A percentile compares a stretch with the other conserved stretches of the same genome.
Evolutionary conservation across 1,140 invertebrate species (phyloP).

Genomic region (Cataglyphis hispanica): DNA sequence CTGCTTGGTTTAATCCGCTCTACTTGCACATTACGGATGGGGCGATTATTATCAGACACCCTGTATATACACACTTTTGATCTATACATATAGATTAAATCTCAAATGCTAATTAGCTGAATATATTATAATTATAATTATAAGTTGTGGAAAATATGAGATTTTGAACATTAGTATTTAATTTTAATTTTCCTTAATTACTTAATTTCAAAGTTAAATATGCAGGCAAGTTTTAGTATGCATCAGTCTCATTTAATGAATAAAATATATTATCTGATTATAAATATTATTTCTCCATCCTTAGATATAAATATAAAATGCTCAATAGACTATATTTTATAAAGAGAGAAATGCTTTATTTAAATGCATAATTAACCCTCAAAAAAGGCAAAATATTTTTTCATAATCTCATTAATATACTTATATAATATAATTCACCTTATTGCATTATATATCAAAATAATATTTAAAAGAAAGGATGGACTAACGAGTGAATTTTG

Average conservation of each 20-base stretch:
- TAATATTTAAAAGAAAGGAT: slow-evolving; percentile 42
- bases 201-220: background rate
- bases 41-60: no score
- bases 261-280: background rate
- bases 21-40: no score
- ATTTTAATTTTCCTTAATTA: background rate
- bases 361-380: background rate
- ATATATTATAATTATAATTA: background rate
- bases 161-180: background rate
- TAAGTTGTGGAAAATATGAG: background rate
- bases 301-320: background rate
- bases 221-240: background rate
- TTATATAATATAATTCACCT: slow-evolving; percentile 13
- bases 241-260: background rate
- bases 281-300: background rate
- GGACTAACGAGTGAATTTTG: slow-evolving; percentile 49
- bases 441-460: background rate
- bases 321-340: background rate
- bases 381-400: background rate
- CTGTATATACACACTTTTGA: no score
- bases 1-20: no score
- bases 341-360: background rate
- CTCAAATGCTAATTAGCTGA: background rate
- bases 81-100: background rate
- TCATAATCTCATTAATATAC: slow-evolving; percentile 6